Conservation (phyloP, 53 echinoderm and acorn worm genomes). For the Henricia sp. region DNA sequence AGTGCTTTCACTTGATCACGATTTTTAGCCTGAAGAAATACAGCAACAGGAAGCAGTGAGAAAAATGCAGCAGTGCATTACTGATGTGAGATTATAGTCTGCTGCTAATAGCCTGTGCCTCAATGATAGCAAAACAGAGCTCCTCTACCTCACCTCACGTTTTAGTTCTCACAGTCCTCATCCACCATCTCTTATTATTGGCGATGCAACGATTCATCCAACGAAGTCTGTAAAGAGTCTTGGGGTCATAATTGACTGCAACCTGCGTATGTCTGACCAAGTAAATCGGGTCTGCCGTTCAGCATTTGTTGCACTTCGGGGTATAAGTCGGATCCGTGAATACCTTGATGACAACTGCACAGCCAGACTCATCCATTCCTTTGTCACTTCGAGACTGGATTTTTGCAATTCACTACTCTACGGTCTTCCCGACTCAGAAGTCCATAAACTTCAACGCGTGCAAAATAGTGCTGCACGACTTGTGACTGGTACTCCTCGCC, state of each 20-base stretch:
- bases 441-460: conserved; percentile 40
- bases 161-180: not conserved
- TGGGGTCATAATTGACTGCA: not conserved
- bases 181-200: not conserved
- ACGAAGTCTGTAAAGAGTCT: conserved; percentile 6
- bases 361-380: conserved; percentile 40
- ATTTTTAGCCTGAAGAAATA: too few relatives aligned
- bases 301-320: conserved; percentile 20
- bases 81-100: conserved; percentile 10
- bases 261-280: conserved; percentile 39
- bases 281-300: not conserved
- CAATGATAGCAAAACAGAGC: not conserved
- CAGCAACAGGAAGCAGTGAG: conserved; percentile 16
- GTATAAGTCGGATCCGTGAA: conserved; percentile 11
- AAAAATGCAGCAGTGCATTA: conserved; percentile 4
- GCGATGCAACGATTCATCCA: not conserved
- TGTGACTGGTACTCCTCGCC: not conserved
- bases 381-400: conserved; percentile 38
- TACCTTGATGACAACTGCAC: conserved; percentile 25
- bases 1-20: too few relatives aligned
- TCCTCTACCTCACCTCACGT: not conserved
- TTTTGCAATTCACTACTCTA: conserved; percentile 11
- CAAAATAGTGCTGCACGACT: conserved; percentile 51
- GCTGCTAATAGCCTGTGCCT: not conserved
- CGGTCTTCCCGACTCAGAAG: conserved; percentile 40